These are phyloP conservation scores for Osmerus mordax DNA, from an alignment of 2,113 vertebrate genomes.

Conservation along the genomic window DNA sequence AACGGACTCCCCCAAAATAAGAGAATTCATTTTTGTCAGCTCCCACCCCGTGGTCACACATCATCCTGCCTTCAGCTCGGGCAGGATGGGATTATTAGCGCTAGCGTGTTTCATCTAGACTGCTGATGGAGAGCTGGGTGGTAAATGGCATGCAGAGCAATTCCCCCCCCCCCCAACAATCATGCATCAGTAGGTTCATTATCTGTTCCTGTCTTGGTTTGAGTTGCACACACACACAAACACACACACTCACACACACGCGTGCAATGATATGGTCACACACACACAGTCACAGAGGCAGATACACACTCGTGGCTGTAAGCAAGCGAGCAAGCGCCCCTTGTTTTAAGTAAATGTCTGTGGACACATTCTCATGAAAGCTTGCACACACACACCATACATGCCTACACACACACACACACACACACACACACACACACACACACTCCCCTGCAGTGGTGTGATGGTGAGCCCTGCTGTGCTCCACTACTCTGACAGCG, in stretches of 20 bases:
- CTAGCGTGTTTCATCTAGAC: too few relatives aligned
- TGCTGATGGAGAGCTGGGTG: too few relatives aligned
- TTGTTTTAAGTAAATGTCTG: background rate
- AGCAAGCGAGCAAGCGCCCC: too few relatives aligned
- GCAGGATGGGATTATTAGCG: too few relatives aligned
- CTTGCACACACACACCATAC: background rate
- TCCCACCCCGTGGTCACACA: too few relatives aligned
- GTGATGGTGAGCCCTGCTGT: background rate
- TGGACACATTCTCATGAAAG: background rate
- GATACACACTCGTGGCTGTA: too few relatives aligned
- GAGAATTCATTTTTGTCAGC: too few relatives aligned
- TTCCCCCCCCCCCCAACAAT: conserved; percentile 5
- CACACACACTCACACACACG: conserved; percentile 4
- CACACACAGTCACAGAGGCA: too few relatives aligned
- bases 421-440: background rate
- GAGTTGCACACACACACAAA: background rate
- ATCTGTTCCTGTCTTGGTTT: conserved; percentile 23
- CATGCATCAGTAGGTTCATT: conserved; percentile 52
- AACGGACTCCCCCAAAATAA: too few relatives aligned
- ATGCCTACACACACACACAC: too few relatives aligned
- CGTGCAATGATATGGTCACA: background rate
- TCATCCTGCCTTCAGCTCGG: too few relatives aligned
- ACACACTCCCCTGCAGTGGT: background rate
- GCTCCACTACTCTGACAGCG: background rate
- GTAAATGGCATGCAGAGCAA: too few relatives aligned